These are phyloP conservation scores for Pipistrellus kuhlii DNA, from an alignment of 2,797 vertebrate species.

Conservation along the genomic window DNA sequence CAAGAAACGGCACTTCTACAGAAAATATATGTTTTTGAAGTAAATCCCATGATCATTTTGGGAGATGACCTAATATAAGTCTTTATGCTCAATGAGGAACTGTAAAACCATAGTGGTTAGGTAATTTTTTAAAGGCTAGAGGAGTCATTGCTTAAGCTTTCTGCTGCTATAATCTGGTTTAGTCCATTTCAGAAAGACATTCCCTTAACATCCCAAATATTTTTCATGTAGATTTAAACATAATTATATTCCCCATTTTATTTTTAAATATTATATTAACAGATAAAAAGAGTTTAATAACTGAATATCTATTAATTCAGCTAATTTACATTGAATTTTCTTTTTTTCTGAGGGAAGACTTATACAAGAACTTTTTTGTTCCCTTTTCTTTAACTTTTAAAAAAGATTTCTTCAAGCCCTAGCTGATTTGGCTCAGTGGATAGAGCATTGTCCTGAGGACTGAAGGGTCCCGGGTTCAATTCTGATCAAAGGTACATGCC, in stretches of 20 bases:
- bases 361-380: slow-evolving; percentile 49
- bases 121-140: neutral
- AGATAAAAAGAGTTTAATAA: slow-evolving; percentile 64
- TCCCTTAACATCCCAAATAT: neutral
- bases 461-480: no score
- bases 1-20: neutral
- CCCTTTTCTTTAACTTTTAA: slow-evolving; percentile 39
- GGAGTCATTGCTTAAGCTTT: slow-evolving; percentile 20
- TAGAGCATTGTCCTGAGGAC: no score
- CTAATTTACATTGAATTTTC: slow-evolving; percentile 38
- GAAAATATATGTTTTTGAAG: slow-evolving; percentile 20
- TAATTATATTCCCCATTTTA: neutral
- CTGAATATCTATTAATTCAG: slow-evolving; percentile 74
- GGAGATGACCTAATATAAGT: slow-evolving; percentile 26
- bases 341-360: slow-evolving; percentile 55
- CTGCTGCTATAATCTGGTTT: neutral
- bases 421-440: neutral
- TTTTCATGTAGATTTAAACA: slow-evolving; percentile 12
- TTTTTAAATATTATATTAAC: slow-evolving; percentile 65
- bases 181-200: neutral
- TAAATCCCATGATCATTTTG: slow-evolving; percentile 30
- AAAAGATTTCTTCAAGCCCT: slow-evolving; percentile 66
- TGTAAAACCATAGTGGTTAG: slow-evolving; percentile 11
- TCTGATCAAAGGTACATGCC: no score
- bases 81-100: slow-evolving; percentile 10